A percentile compares a stretch with the other conserved stretches of the same genome.
phyloP scores from a whole-genome alignment of 2,797 vertebrate species.

The Loris lydekkerianus region DNA sequence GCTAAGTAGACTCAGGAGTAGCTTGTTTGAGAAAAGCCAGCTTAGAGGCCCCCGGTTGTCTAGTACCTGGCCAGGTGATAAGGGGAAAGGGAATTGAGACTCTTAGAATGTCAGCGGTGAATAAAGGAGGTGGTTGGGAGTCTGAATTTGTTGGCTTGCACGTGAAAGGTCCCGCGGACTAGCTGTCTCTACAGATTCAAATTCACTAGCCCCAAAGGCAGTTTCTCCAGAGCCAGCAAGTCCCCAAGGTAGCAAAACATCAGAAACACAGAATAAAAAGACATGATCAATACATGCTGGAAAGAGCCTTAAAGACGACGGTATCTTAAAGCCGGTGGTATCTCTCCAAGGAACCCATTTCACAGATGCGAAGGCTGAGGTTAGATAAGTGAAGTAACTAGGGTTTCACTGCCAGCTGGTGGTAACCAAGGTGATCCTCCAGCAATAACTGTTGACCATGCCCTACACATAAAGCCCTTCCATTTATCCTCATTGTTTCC shows the following conservation, averaged over 20 bases:
- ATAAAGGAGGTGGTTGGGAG: no score
- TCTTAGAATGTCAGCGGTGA: neutral
- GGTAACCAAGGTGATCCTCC: neutral
- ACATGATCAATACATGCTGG: fast-evolving
- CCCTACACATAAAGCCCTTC: neutral
- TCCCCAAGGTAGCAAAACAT: neutral
- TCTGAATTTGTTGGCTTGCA: neutral
- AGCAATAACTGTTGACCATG: fast-evolving
- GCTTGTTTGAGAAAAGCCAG: neutral
- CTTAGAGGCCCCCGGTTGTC: neutral
- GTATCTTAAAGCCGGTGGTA: fast-evolving
- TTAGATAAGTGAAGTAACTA: neutral
- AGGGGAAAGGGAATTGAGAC: no score
- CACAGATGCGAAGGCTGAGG: neutral
- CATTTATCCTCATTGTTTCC: neutral
- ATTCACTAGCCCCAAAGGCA: neutral
- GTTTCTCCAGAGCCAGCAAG: neutral
- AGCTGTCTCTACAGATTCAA: neutral
- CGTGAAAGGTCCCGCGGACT: neutral
- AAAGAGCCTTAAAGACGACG: fast-evolving
- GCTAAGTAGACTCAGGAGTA: neutral
- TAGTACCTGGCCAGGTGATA: neutral
- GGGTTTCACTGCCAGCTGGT: neutral
- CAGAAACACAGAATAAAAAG: neutral
- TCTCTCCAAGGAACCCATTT: no score